phyloP scores from a whole-genome alignment of 2,888 invertebrate species.

The Protodeltote pygarga region DNA sequence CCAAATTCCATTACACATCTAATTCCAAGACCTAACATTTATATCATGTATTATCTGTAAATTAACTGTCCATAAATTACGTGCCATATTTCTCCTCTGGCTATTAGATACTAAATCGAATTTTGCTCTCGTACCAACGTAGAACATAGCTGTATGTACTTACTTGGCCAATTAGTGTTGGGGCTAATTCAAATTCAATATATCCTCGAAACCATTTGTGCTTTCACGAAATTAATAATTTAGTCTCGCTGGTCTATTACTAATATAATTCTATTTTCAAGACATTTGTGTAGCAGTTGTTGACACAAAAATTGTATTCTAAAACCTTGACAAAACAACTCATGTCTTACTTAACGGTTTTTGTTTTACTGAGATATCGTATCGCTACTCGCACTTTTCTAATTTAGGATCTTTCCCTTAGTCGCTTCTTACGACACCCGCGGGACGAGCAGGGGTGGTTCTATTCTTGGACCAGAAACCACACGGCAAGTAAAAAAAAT shows the following conservation, averaged over 20 bases:
- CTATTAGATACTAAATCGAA: slow-evolving; percentile 43
- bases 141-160: slow-evolving; percentile 29
- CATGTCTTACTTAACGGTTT: too few species aligned
- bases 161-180: slow-evolving; percentile 43
- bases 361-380: too few species aligned
- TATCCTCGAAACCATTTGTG: slow-evolving; percentile 24
- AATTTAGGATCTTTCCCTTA: too few species aligned
- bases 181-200: slow-evolving; percentile 46
- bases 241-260: background rate
- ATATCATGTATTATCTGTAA: slow-evolving; percentile 14
- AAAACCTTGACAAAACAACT: too few species aligned
- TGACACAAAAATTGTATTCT: too few species aligned
- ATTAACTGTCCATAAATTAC: slow-evolving; percentile 31
- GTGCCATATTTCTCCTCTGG: slow-evolving; percentile 12
- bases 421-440: too few species aligned
- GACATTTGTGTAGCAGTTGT: background rate
- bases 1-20: background rate
- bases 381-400: too few species aligned
- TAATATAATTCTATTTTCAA: too few species aligned
- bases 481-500: too few species aligned
- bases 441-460: too few species aligned
- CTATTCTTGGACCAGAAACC: too few species aligned
- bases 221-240: slow-evolving; percentile 17
- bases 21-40: slow-evolving; percentile 2
- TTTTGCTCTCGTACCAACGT: slow-evolving; percentile 21